These are phyloP conservation scores for Lasius platythorax DNA, from an alignment of 2,888 invertebrate species.

Conservation along the genomic window DNA sequence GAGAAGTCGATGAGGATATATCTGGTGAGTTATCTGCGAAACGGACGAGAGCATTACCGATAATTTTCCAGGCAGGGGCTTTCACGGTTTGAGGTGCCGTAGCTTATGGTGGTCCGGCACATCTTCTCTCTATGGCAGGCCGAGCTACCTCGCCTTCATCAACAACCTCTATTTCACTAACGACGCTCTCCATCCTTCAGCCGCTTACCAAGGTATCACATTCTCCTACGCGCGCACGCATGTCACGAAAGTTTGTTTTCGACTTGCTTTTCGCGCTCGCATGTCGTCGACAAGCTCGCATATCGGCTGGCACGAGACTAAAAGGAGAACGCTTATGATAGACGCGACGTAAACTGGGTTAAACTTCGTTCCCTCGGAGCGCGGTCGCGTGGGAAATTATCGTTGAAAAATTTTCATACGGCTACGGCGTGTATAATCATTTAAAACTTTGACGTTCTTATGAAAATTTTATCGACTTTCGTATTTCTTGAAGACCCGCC, in stretches of 20 bases:
- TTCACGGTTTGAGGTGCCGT: constrained; percentile 82
- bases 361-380: constrained; percentile 5
- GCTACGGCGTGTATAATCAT: background rate
- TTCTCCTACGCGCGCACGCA: constrained; percentile 60
- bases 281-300: background rate
- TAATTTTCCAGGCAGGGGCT: constrained; percentile 82
- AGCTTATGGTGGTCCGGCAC: constrained; percentile 83
- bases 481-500: background rate
- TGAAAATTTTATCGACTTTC: constrained; percentile 23
- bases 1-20: constrained; percentile 38
- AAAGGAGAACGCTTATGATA: constrained; percentile 33
- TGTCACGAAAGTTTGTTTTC: constrained; percentile 61
- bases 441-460: background rate
- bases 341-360: constrained; percentile 24
- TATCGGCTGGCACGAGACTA: background rate
- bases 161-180: constrained; percentile 85
- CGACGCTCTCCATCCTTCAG: constrained; percentile 81
- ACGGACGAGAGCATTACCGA: constrained; percentile 68
- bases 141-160: constrained; percentile 83
- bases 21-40: constrained; percentile 57
- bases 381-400: constrained; percentile 23
- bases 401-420: constrained; percentile 21
- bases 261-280: constrained; percentile 17
- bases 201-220: constrained; percentile 83
- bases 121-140: constrained; percentile 80